Conservation (phyloP, 2,797 vertebrate genomes). For the Oophaga sylvatica region DNA sequence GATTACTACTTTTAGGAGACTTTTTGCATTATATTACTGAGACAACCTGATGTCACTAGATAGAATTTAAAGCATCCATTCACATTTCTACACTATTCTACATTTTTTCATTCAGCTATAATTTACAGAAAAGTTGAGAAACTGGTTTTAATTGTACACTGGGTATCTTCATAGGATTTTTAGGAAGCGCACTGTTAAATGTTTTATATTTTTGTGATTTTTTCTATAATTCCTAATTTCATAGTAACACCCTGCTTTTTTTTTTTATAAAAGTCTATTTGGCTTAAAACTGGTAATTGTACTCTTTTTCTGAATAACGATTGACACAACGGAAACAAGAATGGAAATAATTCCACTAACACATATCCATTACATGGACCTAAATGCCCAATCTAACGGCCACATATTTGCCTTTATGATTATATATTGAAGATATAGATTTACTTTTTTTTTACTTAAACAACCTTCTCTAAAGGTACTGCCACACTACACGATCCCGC, state of each 20-base stretch:
- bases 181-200: not conserved
- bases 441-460: not conserved
- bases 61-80: not conserved
- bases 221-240: not conserved
- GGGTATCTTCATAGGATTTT: not conserved
- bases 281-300: not conserved
- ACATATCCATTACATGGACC: not conserved
- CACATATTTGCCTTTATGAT: not conserved
- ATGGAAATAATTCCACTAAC: not conserved
- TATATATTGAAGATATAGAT: not conserved
- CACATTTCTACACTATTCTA: not conserved
- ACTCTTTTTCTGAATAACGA: not conserved
- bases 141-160: not conserved
- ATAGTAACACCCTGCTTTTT: not conserved
- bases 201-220: not conserved
- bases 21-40: not conserved
- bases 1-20: not conserved
- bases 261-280: not conserved
- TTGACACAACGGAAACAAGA: not conserved
- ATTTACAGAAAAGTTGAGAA: not conserved
- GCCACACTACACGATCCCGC: too few species aligned
- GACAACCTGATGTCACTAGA: not conserved
- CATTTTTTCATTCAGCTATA: not conserved
- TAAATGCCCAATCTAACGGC: not conserved
- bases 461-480: not conserved